phyloP scores from a whole-genome alignment of 1,140 invertebrate genomes.

The Ganaspis sp. region DNA sequence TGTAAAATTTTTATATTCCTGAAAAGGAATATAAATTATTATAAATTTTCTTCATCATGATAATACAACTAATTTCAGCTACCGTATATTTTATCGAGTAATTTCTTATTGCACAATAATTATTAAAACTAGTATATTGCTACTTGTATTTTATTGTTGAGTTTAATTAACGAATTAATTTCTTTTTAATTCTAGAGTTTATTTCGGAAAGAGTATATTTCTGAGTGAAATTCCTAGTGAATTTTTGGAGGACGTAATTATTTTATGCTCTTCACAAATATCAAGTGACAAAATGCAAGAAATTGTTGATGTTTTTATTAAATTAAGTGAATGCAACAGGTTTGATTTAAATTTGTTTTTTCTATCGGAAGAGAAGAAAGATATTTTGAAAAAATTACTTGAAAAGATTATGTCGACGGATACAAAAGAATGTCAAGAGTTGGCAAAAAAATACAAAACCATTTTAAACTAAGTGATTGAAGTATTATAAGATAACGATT shows the following conservation, averaged over 20 bases:
- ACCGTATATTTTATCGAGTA: too few relatives aligned
- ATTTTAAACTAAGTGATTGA: slow-evolving; percentile 18
- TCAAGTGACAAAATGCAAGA: slow-evolving; percentile 27
- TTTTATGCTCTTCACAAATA: slow-evolving; percentile 36
- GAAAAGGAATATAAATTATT: too few relatives aligned
- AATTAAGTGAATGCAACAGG: slow-evolving; percentile 60
- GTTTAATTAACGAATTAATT: slow-evolving; percentile 38
- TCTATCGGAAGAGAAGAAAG: slow-evolving; percentile 51
- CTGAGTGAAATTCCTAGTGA: slow-evolving; percentile 54
- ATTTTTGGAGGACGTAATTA: slow-evolving; percentile 57
- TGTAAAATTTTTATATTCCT: too few relatives aligned
- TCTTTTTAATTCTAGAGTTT: slow-evolving; percentile 45
- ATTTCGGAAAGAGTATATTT: slow-evolving; percentile 54
- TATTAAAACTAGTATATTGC: too few relatives aligned
- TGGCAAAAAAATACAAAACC: slow-evolving; percentile 43
- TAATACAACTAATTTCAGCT: too few relatives aligned
- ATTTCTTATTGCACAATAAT: too few relatives aligned
- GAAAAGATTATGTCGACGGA: slow-evolving; percentile 35
- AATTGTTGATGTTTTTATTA: slow-evolving; percentile 58
- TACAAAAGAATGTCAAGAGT: not conserved
- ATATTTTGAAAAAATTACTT: slow-evolving; percentile 50
- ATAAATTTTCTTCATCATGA: too few relatives aligned
- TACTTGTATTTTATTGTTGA: too few relatives aligned
- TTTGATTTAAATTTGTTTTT: slow-evolving; percentile 60
- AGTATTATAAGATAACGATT: too few relatives aligned